These are phyloP conservation scores for Diglossa cyanea DNA, from an alignment of 2,797 vertebrate species.

Conservation along the genomic window DNA sequence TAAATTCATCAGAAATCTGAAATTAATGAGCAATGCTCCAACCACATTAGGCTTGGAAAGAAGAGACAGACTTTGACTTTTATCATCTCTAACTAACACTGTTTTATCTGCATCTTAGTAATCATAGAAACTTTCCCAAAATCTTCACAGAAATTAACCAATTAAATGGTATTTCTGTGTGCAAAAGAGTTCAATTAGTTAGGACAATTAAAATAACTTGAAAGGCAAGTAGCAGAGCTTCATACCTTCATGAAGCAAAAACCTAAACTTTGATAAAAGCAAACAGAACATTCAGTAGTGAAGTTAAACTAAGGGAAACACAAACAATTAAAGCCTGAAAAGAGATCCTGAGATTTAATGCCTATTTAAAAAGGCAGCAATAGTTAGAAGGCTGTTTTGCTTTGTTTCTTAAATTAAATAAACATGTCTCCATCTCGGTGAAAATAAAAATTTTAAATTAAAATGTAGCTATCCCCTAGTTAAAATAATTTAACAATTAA, in stretches of 20 bases:
- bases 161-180: constrained; percentile 45
- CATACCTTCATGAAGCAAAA: constrained; percentile 21
- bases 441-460: neutral
- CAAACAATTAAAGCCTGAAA: constrained; percentile 5
- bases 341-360: neutral
- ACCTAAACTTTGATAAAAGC: neutral
- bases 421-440: neutral
- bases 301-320: constrained; percentile 6
- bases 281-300: constrained; percentile 2
- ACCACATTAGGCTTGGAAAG: constrained; percentile 7
- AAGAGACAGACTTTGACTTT: constrained; percentile 7
- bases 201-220: constrained; percentile 54
- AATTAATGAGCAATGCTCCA: constrained; percentile 18
- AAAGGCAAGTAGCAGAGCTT: constrained; percentile 26
- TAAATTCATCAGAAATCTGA: neutral
- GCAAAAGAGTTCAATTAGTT: constrained; percentile 57
- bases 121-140: neutral
- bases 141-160: constrained; percentile 9
- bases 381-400: neutral
- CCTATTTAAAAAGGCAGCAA: neutral
- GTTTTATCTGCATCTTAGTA: constrained; percentile 39
- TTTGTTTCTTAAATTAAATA: constrained; percentile 5
- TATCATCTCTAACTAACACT: neutral
- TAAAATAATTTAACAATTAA: neutral
- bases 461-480: neutral